These are phyloP conservation scores for Alouatta palliata DNA, from an alignment of 2,113 vertebrate species.

Conservation along the genomic window DNA sequence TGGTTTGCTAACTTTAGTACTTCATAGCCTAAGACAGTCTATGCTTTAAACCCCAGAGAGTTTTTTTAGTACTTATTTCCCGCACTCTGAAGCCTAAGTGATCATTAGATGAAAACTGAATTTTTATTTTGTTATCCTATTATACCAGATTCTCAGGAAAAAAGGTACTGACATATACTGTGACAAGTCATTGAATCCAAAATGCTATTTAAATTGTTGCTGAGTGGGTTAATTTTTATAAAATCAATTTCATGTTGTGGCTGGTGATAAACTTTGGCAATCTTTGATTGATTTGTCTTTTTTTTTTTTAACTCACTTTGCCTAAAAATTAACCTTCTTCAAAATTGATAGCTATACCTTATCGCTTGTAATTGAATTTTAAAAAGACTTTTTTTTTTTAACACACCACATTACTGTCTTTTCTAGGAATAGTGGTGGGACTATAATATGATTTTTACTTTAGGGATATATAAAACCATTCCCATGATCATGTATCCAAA, in stretches of 20 bases:
- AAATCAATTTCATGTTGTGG: slow-evolving; percentile 57
- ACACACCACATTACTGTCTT: background rate
- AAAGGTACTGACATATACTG: background rate
- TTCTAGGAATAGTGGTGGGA: background rate
- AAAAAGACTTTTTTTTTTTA: background rate
- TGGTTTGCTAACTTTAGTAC: slow-evolving; percentile 37
- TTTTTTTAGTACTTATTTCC: background rate
- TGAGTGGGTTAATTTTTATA: slow-evolving; percentile 42
- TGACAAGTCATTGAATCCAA: background rate
- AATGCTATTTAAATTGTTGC: slow-evolving; percentile 44
- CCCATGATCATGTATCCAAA: background rate
- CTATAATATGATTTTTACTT: background rate
- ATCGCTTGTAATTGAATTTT: slow-evolving; percentile 46
- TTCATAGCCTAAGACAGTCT: background rate
- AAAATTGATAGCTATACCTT: slow-evolving; percentile 35
- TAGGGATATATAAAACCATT: background rate
- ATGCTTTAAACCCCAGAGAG: slow-evolving; percentile 17
- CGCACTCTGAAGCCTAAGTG: background rate
- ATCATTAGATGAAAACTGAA: background rate
- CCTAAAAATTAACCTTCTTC: slow-evolving; percentile 46
- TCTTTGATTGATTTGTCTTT: slow-evolving; percentile 39
- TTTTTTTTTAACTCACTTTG: background rate
- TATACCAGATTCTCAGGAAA: background rate
- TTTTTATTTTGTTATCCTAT: slow-evolving; percentile 31
- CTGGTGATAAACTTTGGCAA: slow-evolving; percentile 40